Evolutionary conservation across 2,797 vertebrate genomes (phyloP), one percentile per base, ranked within the genome.

Genomic region (Phataginus tricuspis): DNA sequence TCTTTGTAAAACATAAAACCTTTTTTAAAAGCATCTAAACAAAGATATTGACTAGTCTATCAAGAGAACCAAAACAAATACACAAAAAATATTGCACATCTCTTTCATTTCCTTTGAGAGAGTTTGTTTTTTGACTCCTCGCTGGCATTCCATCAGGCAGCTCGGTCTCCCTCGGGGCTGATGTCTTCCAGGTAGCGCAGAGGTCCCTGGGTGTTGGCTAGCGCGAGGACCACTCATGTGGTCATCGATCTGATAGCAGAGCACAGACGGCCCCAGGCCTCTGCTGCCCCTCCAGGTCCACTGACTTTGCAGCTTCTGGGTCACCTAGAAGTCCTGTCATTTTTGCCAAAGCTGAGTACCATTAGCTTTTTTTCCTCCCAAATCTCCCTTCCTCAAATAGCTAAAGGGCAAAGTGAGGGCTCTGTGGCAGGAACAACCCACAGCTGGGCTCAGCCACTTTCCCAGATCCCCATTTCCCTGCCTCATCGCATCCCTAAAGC

Each of bases 401-500:
- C 75, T 55, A 39, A 8, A 27, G 29, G 6, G 7, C 55, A 23
- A 45, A 21, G 29, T 3, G n/a, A 21, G 80, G 14, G 4, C 21
- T 45, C 19, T 0, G 4, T 66, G 15, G 37, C 3, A 12, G 2
- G 64, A 37, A 13, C 19, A 71, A 7, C 79, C 57, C 77, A 19
- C 34, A 61, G 42, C 68, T 4, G 3, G n/a, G 16, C 42, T 37
- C 68, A 66, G 77, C 23, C 78, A 23, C 39, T 21, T 53, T 66
- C 63, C 80, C 78, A 79, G 69, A 21, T 63, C 86, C 59, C 71
- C 72, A 45, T 66, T 57, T 31, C 29, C 63, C 37, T 27, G n/a
- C n/a, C 63, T 78, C 49, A 2, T 10, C 39, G 15, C 66, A 7
- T 90, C 92, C 71, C 85, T 27, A 45, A 92, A 92, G 72, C 42